Evolutionary conservation across 2,797 vertebrate species (phyloP).

Genomic region (Gastrophryne carolinensis): DNA sequence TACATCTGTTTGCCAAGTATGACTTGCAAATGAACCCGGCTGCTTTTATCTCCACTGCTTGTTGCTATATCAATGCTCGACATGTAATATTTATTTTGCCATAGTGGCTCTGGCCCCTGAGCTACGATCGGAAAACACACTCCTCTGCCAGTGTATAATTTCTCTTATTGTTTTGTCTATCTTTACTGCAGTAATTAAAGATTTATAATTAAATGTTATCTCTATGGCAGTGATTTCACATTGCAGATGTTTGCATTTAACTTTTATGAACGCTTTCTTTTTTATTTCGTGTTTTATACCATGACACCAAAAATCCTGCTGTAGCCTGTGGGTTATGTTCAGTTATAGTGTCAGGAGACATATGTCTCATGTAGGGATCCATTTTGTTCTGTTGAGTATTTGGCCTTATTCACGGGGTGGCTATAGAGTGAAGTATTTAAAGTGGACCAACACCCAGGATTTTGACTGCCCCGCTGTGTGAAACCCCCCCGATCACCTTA

Average conservation of each 20-base stretch:
- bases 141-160: constrained; percentile 5
- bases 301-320: not conserved
- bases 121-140: not conserved
- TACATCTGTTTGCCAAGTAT: constrained; percentile 33
- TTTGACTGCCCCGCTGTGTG: too few relatives aligned
- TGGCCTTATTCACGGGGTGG: too few relatives aligned
- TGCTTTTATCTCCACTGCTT: constrained; percentile 28
- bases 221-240: not conserved
- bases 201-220: constrained; percentile 8
- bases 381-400: too few relatives aligned
- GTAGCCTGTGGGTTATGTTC: not conserved
- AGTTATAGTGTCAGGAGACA: too few relatives aligned
- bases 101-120: not conserved
- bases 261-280: constrained; percentile 13
- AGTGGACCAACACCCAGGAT: too few relatives aligned
- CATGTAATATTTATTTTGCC: constrained; percentile 24
- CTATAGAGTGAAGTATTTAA: too few relatives aligned
- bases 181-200: constrained; percentile 5
- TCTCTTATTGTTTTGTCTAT: constrained; percentile 19
- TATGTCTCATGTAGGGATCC: too few relatives aligned
- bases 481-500: too few relatives aligned
- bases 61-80: constrained; percentile 29
- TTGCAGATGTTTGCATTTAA: constrained; percentile 36
- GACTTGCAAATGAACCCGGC: constrained; percentile 28
- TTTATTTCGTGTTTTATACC: not conserved